Evolutionary conservation across 2,888 invertebrate genomes (phyloP).

Genomic region (Drosophila meridionalis): DNA sequence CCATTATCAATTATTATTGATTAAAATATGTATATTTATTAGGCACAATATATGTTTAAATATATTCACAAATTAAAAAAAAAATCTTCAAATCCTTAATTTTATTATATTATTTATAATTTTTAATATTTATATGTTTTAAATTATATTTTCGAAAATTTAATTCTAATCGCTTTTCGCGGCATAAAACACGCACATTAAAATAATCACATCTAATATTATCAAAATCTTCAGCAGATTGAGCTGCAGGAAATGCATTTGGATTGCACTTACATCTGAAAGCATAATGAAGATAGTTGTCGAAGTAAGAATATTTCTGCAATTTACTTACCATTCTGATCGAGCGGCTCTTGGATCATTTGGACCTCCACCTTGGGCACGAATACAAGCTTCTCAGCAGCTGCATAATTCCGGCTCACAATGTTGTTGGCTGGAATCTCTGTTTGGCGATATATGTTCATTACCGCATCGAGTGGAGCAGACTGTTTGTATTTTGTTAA

Average conservation of each 20-base stretch:
- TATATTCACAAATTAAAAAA: neutral
- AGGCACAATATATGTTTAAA: no score
- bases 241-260: conserved; percentile 57
- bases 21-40: no score
- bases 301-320: rapidly evolving
- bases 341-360: conserved; percentile 15
- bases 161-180: neutral
- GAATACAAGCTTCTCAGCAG: neutral
- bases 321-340: conserved; percentile 30
- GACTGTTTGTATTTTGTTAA: conserved; percentile 7
- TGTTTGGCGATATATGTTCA: conserved; percentile 10
- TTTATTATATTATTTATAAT: neutral
- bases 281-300: neutral
- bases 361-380: conserved; percentile 8
- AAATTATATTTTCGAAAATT: neutral
- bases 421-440: neutral
- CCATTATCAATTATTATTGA: no score
- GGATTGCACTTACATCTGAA: conserved; percentile 26
- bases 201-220: conserved; percentile 40
- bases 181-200: conserved; percentile 35
- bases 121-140: no score
- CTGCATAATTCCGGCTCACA: neutral
- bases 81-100: neutral
- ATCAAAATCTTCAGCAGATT: conserved; percentile 66
- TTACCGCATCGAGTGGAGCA: conserved; percentile 4